Evolutionary conservation across 2,797 vertebrate genomes (phyloP).

Genomic region (Rachycentron canadum): DNA sequence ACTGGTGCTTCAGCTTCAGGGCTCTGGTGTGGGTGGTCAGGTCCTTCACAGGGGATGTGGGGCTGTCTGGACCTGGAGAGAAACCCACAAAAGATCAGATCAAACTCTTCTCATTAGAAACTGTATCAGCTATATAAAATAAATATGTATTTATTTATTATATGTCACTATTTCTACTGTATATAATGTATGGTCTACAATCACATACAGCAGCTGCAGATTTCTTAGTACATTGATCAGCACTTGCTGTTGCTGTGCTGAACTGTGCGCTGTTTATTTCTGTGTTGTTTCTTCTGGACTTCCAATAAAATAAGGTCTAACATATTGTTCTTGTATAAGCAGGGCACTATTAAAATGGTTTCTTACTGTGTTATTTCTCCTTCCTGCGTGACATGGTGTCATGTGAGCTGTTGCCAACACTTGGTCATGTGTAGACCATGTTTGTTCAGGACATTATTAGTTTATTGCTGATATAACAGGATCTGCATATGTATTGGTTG

Average conservation of each 20-base stretch:
- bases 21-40: constrained; percentile 85
- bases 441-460: too few species aligned
- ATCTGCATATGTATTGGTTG: too few species aligned
- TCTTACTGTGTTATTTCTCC: neutral
- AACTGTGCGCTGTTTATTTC: too few species aligned
- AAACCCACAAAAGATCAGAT: constrained; percentile 30
- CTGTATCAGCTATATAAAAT: constrained; percentile 2
- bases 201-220: neutral
- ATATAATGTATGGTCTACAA: neutral
- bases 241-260: neutral
- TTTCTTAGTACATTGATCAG: neutral
- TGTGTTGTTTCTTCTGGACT: neutral
- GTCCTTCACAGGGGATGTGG: constrained; percentile 87
- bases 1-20: constrained; percentile 89
- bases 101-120: constrained; percentile 1
- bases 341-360: neutral
- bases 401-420: too few species aligned
- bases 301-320: neutral
- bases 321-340: neutral
- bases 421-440: too few species aligned
- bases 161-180: neutral
- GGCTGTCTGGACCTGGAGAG: constrained; percentile 89
- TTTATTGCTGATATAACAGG: too few species aligned
- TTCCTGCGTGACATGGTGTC: too few species aligned
- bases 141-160: too few species aligned